phyloP scores from a whole-genome alignment of 2,888 invertebrate genomes.

The Diplolepis rosae region DNA sequence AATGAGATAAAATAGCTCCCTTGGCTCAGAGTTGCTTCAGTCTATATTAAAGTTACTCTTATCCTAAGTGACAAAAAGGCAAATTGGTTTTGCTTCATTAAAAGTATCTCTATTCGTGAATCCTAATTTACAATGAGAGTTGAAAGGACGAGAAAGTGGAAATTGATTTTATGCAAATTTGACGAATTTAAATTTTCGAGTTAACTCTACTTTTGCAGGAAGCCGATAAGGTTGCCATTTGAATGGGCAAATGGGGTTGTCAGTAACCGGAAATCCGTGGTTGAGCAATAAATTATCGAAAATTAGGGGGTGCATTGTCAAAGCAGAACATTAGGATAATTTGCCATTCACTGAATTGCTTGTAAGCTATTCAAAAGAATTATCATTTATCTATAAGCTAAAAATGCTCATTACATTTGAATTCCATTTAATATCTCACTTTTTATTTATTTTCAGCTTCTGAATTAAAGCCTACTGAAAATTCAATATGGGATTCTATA shows the following conservation, averaged over 20 bases:
- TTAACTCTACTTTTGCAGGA: constrained; percentile 32
- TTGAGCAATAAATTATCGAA: constrained; percentile 32
- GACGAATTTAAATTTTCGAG: constrained; percentile 35
- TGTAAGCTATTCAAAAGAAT: background rate
- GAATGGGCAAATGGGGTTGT: constrained; percentile 31
- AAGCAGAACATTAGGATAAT: background rate
- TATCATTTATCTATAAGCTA: background rate
- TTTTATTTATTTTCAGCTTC: background rate
- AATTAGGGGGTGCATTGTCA: constrained; percentile 23
- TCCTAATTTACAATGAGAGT: constrained; percentile 36
- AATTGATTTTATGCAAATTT: constrained; percentile 46
- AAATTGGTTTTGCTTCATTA: background rate
- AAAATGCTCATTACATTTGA: too few relatives aligned
- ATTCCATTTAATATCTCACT: too few relatives aligned
- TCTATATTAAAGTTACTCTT: background rate
- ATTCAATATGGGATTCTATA: too few relatives aligned
- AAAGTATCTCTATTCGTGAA: constrained; percentile 6
- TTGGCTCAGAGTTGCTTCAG: too few relatives aligned
- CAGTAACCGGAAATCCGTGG: constrained; percentile 27
- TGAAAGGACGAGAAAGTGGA: constrained; percentile 31
- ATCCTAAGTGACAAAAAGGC: background rate
- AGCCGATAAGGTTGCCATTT: constrained; percentile 38
- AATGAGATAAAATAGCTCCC: too few relatives aligned
- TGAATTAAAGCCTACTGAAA: background rate
- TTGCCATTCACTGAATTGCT: background rate